These are phyloP conservation scores for Therioaphis trifolii DNA, from an alignment of 2,888 invertebrate genomes.

Conservation along the genomic window DNA sequence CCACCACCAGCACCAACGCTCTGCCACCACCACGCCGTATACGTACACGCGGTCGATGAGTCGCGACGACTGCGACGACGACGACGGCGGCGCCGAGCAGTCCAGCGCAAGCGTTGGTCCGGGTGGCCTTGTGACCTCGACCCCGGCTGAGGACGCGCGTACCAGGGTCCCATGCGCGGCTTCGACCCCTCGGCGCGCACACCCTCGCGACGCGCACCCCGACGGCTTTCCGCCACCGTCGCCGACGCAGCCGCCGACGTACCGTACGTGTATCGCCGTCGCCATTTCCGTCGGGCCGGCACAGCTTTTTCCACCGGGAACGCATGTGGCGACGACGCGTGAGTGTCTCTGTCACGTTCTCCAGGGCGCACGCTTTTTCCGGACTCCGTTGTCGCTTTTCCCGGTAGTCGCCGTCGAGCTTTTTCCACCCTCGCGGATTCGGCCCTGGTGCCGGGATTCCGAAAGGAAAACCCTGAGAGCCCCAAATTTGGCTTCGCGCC, in stretches of 20 bases:
- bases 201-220: neutral
- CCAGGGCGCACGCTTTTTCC: neutral
- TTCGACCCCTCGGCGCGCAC: neutral
- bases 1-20: too few relatives aligned
- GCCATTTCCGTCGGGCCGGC: constrained; percentile 4
- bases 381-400: neutral
- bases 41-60: constrained; percentile 31
- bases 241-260: too few relatives aligned
- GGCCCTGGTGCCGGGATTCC: constrained; percentile 48
- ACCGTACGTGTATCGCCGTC: neutral
- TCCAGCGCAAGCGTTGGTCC: constrained; percentile 45
- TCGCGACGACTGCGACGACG: neutral
- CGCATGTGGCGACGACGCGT: neutral
- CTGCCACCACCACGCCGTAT: neutral
- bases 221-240: too few relatives aligned
- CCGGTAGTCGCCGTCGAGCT: neutral
- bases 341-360: too few relatives aligned
- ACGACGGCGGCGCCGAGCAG: constrained; percentile 16
- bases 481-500: constrained; percentile 45
- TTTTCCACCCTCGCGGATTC: constrained; percentile 27
- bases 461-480: constrained; percentile 45
- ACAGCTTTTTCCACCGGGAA: constrained; percentile 40
- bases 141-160: constrained; percentile 56
- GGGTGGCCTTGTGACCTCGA: constrained; percentile 61
- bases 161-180: constrained; percentile 34